phyloP scores from a whole-genome alignment of 1,140 invertebrate genomes.

The Homalodisca vitripennis region DNA sequence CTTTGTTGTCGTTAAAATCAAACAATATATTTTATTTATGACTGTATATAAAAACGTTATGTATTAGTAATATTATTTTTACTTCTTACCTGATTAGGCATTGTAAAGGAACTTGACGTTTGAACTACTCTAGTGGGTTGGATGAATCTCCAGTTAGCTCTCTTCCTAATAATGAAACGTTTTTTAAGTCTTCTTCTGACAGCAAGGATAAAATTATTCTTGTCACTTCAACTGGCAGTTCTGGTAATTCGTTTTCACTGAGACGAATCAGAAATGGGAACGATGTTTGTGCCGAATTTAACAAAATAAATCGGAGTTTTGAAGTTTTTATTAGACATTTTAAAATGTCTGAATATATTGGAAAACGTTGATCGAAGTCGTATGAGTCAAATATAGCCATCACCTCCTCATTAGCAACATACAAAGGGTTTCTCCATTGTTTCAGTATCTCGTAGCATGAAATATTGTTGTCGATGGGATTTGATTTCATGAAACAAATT shows the following conservation, averaged over 20 bases:
- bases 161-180: no score
- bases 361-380: background rate
- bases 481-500: background rate
- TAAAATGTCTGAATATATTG: constrained; percentile 1
- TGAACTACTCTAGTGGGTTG: no score
- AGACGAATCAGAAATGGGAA: background rate
- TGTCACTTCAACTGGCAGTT: background rate
- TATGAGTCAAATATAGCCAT: background rate
- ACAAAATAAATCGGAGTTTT: background rate
- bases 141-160: no score
- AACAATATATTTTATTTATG: no score
- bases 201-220: background rate
- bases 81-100: no score
- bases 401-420: background rate
- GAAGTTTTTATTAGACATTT: background rate
- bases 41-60: no score
- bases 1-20: no score
- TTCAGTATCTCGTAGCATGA: background rate
- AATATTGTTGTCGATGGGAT: background rate
- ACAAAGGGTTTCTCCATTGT: background rate
- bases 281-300: background rate
- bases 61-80: no score
- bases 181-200: background rate
- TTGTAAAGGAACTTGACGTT: no score
- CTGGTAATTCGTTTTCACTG: background rate